Percentiles rank a stretch among this genome's conserved stretches.
Conservation (phyloP, 2,797 vertebrate species). For the Clamator glandarius region DNA sequence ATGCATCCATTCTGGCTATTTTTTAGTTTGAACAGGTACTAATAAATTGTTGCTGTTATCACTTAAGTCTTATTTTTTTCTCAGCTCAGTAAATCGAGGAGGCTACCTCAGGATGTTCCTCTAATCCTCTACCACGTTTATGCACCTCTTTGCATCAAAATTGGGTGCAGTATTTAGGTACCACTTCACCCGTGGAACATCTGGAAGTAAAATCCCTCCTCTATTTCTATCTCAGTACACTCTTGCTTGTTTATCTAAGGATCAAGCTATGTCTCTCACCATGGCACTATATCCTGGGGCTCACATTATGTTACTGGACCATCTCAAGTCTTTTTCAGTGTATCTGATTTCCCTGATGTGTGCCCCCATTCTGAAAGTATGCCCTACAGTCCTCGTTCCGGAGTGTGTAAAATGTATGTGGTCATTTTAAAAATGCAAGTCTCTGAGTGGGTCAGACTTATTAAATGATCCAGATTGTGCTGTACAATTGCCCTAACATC, state of each 20-base stretch:
- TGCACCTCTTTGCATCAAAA: not conserved
- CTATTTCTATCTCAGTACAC: not conserved
- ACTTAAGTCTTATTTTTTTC: not conserved
- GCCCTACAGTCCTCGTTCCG: not conserved
- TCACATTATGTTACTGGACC: not conserved
- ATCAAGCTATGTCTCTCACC: not conserved
- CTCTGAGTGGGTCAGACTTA: not conserved
- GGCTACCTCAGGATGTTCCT: not conserved
- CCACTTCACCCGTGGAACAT: not conserved
- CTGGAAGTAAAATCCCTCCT: not conserved
- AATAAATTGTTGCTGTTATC: not conserved
- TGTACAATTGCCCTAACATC: accelerated
- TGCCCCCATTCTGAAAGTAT: not conserved
- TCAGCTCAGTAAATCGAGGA: not conserved
- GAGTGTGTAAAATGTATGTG: not conserved
- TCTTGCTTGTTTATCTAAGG: not conserved
- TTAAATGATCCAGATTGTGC: not conserved
- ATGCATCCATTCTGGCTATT: not conserved
- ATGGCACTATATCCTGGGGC: not conserved
- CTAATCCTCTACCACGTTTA: not conserved
- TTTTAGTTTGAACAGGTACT: not conserved
- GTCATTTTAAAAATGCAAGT: not conserved
- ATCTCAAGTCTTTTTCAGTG: not conserved
- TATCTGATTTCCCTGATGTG: not conserved
- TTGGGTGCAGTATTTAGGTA: not conserved